phyloP scores from a whole-genome alignment of 2,888 invertebrate genomes.

The Leptogaster cylindrica region DNA sequence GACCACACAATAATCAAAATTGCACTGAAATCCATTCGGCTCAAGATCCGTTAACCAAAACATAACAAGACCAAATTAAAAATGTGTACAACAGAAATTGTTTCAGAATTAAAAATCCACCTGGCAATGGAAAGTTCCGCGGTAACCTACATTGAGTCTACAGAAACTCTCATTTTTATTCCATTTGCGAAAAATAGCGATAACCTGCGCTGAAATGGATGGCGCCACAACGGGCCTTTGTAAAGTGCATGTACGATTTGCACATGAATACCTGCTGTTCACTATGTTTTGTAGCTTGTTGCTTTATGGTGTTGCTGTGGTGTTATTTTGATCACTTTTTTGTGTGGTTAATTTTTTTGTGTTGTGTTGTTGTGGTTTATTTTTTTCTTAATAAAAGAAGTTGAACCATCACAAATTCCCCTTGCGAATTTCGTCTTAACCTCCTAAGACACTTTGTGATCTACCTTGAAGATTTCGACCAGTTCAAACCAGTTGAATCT shows the following conservation, averaged over 20 bases:
- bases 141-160: constrained; percentile 34
- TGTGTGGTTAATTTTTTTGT: background rate
- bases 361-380: background rate
- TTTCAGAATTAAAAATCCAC: constrained; percentile 26
- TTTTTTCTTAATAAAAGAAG: constrained; percentile 11
- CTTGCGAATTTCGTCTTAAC: constrained; percentile 37
- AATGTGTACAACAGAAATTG: no score
- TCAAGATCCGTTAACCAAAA: no score
- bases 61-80: no score
- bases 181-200: constrained; percentile 28
- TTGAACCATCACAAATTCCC: constrained; percentile 30
- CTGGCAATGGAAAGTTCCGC: constrained; percentile 29
- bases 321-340: background rate
- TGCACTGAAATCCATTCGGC: no score
- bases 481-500: constrained; percentile 40
- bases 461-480: constrained; percentile 41
- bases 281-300: no score
- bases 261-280: background rate
- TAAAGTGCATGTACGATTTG: constrained; percentile 13
- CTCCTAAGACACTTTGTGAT: constrained; percentile 39
- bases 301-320: no score
- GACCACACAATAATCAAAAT: no score
- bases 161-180: constrained; percentile 21
- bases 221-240: constrained; percentile 22
- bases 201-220: constrained; percentile 8